Evolutionary conservation across 2,113 vertebrate genomes (phyloP), one percentile per base, ranked within the genome.

Genomic region (Hepsetus odoe): DNA sequence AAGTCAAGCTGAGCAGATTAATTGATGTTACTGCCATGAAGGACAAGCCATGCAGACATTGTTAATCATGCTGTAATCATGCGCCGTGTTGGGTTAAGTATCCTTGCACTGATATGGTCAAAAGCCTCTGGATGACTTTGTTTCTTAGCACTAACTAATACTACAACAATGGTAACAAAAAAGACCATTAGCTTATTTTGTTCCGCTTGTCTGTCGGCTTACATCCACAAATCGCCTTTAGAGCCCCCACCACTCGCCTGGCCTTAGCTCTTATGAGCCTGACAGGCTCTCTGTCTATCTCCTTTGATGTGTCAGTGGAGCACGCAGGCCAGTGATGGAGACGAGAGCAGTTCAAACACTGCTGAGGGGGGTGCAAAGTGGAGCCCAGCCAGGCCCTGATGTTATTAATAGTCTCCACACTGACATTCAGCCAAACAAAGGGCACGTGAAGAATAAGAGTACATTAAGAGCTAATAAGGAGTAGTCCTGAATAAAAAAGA

Each of bases 181-280:
- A 83, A 71, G 42, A 68, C 83, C 76, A 85, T 69, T 80, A 79
- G 83, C 72, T 79, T 13, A 84, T 80, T 84, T 70, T 14, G 75
- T 81, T 81, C 59, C 56, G 40, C 76, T 78, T 86, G 82, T 87
- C 84, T 86, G 83, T 88, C 86, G 88, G 66, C 76, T 85, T 80
- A 81, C 65, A 77, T 74, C 77, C 79, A 81, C 33, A 20, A 86
- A 83, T 24, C 1, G 22, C 40, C 66, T 83, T 88, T 46, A 75
- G 56, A 67, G 76, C 82, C 80, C 55, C 72, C 12, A 8, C 28
- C 65, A 76, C 13, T 42, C 56, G 9, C 59, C 73, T 40, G 72
- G 72, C 71, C 30, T 69, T 84, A 65, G 67, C 68, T 84, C 81
- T 83, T 76, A 85, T 83, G 76, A 79, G 46, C 46, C 22, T 62